phyloP scores from a whole-genome alignment of 2,888 invertebrate species.

The Nemapogon koenigi region DNA sequence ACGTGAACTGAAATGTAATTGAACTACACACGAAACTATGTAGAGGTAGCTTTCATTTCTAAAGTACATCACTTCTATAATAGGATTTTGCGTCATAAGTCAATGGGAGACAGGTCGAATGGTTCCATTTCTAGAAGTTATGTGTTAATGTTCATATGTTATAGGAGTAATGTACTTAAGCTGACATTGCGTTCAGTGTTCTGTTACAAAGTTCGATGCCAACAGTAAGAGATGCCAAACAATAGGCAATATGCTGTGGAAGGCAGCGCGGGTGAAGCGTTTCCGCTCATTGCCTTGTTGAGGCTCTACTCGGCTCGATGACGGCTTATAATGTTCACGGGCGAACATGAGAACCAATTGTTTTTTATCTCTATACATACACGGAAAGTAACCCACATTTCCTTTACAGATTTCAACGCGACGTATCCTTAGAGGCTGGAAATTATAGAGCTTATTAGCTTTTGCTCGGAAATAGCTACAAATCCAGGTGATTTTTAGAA shows the following conservation, averaged over 20 bases:
- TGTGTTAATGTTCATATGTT: constrained; percentile 50
- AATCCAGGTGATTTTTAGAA: too few species aligned
- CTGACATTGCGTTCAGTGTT: constrained; percentile 43
- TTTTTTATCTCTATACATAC: too few species aligned
- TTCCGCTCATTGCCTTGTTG: constrained; percentile 8
- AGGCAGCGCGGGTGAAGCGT: not conserved
- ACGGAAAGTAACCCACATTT: too few species aligned
- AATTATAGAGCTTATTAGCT: too few species aligned
- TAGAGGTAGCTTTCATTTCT: constrained; percentile 2
- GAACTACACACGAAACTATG: too few species aligned
- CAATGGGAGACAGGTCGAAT: constrained; percentile 20
- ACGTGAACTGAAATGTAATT: too few species aligned
- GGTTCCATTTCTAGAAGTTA: constrained; percentile 24
- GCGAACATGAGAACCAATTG: too few species aligned
- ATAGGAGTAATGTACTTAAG: constrained; percentile 44
- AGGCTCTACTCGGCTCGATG: constrained; percentile 1
- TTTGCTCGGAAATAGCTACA: too few species aligned
- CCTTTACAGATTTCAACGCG: too few species aligned
- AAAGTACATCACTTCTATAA: too few species aligned
- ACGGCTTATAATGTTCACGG: too few species aligned
- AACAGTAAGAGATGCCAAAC: constrained; percentile 59
- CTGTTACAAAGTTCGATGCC: constrained; percentile 48
- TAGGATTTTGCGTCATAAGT: constrained; percentile 16
- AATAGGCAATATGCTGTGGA: constrained; percentile 49
- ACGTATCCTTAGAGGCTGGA: too few species aligned